Conservation (phyloP, 2,888 invertebrate genomes). For the Tachina lurida region DNA sequence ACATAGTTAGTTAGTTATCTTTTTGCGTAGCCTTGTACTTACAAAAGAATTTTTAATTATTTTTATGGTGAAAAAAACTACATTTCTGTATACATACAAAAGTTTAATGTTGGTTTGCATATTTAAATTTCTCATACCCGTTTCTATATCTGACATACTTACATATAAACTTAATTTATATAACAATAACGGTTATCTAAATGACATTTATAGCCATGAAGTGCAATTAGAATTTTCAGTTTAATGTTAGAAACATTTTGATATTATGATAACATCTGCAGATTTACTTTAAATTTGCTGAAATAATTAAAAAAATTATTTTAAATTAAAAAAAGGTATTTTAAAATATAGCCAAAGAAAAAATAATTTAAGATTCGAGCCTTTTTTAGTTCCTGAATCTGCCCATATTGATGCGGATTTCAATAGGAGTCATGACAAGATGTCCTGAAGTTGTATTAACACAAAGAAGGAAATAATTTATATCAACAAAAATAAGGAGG, state of each 20-base stretch:
- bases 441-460: too few relatives aligned
- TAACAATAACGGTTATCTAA: background rate
- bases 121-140: background rate
- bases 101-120: background rate
- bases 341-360: too few relatives aligned
- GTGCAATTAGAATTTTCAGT: background rate
- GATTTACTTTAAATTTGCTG: background rate
- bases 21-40: background rate
- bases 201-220: background rate
- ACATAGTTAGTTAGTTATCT: background rate
- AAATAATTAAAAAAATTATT: background rate
- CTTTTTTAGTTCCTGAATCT: too few relatives aligned
- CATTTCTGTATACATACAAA: background rate
- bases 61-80: background rate
- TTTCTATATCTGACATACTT: background rate
- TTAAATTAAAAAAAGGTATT: too few relatives aligned
- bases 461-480: too few relatives aligned
- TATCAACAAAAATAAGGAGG: too few relatives aligned
- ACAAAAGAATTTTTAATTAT: conserved; percentile 2
- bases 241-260: background rate
- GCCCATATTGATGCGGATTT: too few relatives aligned
- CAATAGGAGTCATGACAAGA: too few relatives aligned
- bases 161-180: background rate
- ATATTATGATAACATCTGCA: background rate
- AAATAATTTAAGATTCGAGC: too few relatives aligned